phyloP scores from a whole-genome alignment of 2,888 invertebrate genomes.

The Eristalinus aeneus region DNA sequence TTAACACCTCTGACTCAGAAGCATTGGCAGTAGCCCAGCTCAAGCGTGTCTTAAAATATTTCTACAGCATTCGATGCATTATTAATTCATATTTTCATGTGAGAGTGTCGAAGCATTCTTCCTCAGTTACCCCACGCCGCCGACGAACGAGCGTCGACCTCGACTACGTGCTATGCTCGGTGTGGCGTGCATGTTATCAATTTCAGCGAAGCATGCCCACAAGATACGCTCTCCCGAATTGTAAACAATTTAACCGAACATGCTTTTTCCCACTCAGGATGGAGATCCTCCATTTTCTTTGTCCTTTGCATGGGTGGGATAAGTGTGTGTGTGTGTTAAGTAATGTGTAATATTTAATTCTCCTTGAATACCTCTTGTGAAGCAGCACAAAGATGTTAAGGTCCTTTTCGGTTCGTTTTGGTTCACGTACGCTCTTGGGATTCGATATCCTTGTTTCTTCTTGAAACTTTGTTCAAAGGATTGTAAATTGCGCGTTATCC shows the following conservation, averaged over 20 bases:
- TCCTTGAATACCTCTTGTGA: slow-evolving; percentile 52
- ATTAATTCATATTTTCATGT: slow-evolving; percentile 54
- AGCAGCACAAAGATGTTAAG: slow-evolving; percentile 14
- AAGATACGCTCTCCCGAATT: slow-evolving; percentile 18
- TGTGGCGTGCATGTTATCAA: slow-evolving; percentile 23
- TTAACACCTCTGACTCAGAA: slow-evolving; percentile 27
- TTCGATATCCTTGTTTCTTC: slow-evolving; percentile 51
- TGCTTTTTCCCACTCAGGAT: slow-evolving; percentile 3
- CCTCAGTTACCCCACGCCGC: neutral
- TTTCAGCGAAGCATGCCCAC: slow-evolving; percentile 23
- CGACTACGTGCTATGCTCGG: slow-evolving; percentile 1
- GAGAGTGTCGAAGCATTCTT: slow-evolving; percentile 20
- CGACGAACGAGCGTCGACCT: slow-evolving; percentile 19
- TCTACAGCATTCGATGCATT: slow-evolving; percentile 44
- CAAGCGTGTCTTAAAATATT: neutral
- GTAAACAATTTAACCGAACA: slow-evolving; percentile 43
- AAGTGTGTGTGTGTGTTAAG: slow-evolving; percentile 30
- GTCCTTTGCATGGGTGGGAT: neutral
- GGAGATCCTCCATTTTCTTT: slow-evolving; percentile 1
- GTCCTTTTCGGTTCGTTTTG: neutral
- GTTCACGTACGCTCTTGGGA: slow-evolving; percentile 17
- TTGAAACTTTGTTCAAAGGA: slow-evolving; percentile 52
- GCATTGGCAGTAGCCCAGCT: neutral
- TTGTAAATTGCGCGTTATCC: slow-evolving; percentile 48
- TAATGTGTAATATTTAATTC: slow-evolving; percentile 68